Evolutionary conservation across 1,140 invertebrate genomes (phyloP).

Genomic region (Papilio polyxenes): DNA sequence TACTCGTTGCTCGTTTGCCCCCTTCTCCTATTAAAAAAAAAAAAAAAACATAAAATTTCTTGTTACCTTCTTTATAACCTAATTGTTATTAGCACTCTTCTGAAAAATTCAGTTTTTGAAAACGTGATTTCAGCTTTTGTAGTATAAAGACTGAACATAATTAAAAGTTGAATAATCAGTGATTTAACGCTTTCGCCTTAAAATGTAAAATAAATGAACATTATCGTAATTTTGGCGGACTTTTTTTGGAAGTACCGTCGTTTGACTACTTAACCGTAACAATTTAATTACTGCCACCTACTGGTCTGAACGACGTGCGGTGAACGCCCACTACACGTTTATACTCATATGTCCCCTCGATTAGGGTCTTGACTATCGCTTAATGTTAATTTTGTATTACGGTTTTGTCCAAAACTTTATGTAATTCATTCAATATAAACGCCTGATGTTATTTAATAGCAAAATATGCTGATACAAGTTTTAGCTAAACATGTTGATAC

Average conservation of each 20-base stretch:
- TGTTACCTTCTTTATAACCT: too few relatives aligned
- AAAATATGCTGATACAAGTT: too few relatives aligned
- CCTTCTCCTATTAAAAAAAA: too few relatives aligned
- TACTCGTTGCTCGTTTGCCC: too few relatives aligned
- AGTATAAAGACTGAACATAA: background rate
- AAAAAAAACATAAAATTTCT: too few relatives aligned
- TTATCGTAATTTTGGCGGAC: background rate
- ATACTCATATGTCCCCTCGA: background rate
- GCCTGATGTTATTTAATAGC: background rate
- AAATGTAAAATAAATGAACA: conserved; percentile 23
- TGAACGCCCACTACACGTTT: background rate
- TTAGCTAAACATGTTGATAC: too few relatives aligned
- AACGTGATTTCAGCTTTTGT: background rate
- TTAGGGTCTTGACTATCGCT: conserved; percentile 8
- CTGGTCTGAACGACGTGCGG: conserved; percentile 29
- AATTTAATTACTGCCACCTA: conserved; percentile 48
- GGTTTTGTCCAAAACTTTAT: background rate
- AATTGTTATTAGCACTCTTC: too few relatives aligned
- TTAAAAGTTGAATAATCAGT: background rate
- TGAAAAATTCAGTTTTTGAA: background rate
- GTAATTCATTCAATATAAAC: background rate
- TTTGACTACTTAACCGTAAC: conserved; percentile 47
- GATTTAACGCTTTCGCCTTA: background rate
- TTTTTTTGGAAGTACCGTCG: conserved; percentile 37
- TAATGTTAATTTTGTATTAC: background rate